A percentile compares a stretch with the other conserved stretches of the same genome.
These are phyloP conservation scores for Drosophila lacertosa DNA, from an alignment of 1,140 invertebrate genomes.

Conservation along the genomic window DNA sequence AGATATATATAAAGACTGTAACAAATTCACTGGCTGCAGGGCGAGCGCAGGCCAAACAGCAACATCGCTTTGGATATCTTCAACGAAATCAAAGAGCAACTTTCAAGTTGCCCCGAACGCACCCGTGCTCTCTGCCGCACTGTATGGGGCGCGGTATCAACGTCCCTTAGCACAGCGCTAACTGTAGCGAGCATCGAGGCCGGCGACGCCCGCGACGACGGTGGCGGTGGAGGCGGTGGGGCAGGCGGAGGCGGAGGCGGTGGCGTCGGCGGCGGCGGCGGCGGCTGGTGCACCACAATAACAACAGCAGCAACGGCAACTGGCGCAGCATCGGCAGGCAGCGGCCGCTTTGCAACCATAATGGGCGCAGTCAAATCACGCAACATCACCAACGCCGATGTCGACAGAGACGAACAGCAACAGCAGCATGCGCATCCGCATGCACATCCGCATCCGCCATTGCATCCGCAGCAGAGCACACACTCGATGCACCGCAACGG, in stretches of 20 bases:
- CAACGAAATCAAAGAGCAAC: slow-evolving; percentile 81
- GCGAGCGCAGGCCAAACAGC: slow-evolving; percentile 33
- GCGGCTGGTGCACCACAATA: slow-evolving; percentile 35
- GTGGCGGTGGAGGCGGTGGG: slow-evolving; percentile 56
- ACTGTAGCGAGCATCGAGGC: slow-evolving; percentile 69
- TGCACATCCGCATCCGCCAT: slow-evolving; percentile 7
- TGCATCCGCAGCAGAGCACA: slow-evolving; percentile 43
- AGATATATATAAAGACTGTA: slow-evolving; percentile 18
- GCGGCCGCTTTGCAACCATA: slow-evolving; percentile 72
- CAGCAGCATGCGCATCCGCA: slow-evolving; percentile 19
- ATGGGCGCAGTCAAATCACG: slow-evolving; percentile 82
- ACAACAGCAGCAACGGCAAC: slow-evolving; percentile 41
- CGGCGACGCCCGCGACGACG: slow-evolving; percentile 53
- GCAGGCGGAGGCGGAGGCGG: slow-evolving; percentile 26
- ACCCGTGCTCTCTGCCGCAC: slow-evolving; percentile 76
- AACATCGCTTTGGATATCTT: slow-evolving; percentile 83
- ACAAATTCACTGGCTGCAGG: slow-evolving; percentile 43
- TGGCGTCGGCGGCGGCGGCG: slow-evolving; percentile 41
- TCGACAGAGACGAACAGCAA: slow-evolving; percentile 53
- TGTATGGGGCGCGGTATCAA: slow-evolving; percentile 81
- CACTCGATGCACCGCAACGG: slow-evolving; percentile 69
- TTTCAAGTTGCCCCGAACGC: slow-evolving; percentile 83
- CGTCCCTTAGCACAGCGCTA: slow-evolving; percentile 79
- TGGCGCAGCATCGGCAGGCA: slow-evolving; percentile 22
- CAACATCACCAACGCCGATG: slow-evolving; percentile 63